Evolutionary conservation across 2,888 invertebrate genomes (phyloP), one percentile per base, ranked within the genome.

Genomic region (Rotaria socialis): DNA sequence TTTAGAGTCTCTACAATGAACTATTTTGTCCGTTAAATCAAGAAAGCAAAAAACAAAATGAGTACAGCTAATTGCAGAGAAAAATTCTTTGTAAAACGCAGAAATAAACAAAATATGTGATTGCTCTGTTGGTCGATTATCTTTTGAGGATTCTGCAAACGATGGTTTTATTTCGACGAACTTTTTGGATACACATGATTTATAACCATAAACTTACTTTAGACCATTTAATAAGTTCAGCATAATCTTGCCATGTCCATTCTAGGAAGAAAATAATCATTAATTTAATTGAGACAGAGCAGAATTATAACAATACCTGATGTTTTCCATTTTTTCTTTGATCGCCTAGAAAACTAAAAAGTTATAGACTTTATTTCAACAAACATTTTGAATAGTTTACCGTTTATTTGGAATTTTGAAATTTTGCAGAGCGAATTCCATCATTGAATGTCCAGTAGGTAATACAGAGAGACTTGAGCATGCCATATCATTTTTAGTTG

Each of bases 221-320:
- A 88, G 96, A 96, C 94, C 96, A 98, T 91, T 97, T 97, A 85
- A 98, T 96, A 89, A 97, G 93, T 91, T 97, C 97, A 11, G 96
- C 96, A 89, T 97, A 95, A 85, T 96, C 96, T 91, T 96, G 96
- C 95, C 96, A 97, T 4, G 96, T 96, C 96, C 96, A 97, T 89
- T 95, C 91, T 55, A 89, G 0, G 14, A 50, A 50, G 50, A 67
- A 35, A 14, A 52, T 52, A 52, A 35, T 35, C 3, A 41, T n/a
- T 85, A 60, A 24, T 56, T 24, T 24, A 24, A 22, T 55, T 52
- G 52, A 52, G 3, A 1, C 16, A 14, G 14, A 14, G 3, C 8
- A 52, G 16, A 52, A 14, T 22, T 55, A 22, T 55, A 3, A 22
- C 5, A 55, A 35, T 67, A 80, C 80, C 80, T 80, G 80, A 47